phyloP scores from a whole-genome alignment of 2,113 vertebrate genomes.

The Meriones unguiculatus region DNA sequence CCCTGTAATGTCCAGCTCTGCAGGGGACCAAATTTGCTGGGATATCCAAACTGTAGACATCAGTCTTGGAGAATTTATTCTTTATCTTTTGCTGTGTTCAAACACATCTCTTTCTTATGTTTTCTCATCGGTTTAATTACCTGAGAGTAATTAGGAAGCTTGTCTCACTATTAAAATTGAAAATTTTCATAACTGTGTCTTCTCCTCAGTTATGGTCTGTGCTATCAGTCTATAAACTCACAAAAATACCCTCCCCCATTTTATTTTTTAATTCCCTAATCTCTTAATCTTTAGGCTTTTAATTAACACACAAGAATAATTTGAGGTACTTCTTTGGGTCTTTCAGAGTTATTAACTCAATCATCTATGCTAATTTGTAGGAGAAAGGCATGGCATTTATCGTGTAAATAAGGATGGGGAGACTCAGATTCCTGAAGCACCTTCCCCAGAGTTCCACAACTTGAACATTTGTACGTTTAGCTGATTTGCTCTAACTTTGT shows the following conservation, averaged over 20 bases:
- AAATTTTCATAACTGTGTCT: neutral
- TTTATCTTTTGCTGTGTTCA: conserved; percentile 10
- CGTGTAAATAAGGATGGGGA: neutral
- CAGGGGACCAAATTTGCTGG: neutral
- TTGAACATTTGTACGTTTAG: no score
- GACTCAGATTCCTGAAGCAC: neutral
- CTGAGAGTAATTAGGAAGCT: conserved; percentile 3
- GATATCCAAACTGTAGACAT: neutral
- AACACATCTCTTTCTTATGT: conserved; percentile 19
- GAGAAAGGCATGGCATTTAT: neutral
- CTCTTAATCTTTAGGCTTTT: neutral
- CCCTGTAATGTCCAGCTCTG: neutral
- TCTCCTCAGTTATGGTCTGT: neutral
- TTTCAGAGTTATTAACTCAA: neutral
- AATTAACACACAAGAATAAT: neutral
- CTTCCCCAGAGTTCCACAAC: neutral
- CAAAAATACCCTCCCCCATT: neutral
- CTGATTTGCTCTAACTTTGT: neutral
- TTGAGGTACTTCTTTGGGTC: neutral
- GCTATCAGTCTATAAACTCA: neutral
- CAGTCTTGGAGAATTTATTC: neutral
- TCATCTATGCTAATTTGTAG: neutral
- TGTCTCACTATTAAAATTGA: conserved; percentile 28
- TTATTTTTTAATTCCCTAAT: neutral
- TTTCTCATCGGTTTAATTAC: conserved; percentile 44